Evolutionary conservation across 2,888 invertebrate species (phyloP).

Genomic region (Eledona agricola): DNA sequence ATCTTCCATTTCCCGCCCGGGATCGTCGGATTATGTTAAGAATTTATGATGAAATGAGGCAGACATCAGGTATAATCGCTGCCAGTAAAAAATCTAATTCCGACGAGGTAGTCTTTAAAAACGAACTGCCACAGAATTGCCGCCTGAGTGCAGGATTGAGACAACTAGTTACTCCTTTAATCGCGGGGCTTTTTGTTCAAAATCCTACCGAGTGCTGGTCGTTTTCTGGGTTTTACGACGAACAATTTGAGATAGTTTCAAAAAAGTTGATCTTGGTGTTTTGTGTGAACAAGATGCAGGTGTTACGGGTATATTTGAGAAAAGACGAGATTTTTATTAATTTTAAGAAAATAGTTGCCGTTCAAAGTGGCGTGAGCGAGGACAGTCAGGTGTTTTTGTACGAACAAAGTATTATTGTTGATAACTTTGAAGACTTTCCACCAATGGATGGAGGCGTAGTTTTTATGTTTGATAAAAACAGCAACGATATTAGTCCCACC

Average conservation of each 20-base stretch:
- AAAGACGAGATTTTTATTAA: constrained; percentile 11
- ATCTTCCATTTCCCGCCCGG: constrained; percentile 9
- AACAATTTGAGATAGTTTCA: constrained; percentile 5
- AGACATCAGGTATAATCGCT: constrained; percentile 5
- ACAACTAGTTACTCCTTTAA: constrained; percentile 11
- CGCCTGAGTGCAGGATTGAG: constrained; percentile 18
- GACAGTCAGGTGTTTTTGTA: constrained; percentile 20
- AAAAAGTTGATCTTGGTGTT: constrained; percentile 13
- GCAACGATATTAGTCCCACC: neutral
- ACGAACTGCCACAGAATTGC: constrained; percentile 6
- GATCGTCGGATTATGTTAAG: constrained; percentile 3
- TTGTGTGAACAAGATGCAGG: constrained; percentile 13
- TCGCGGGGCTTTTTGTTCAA: constrained; percentile 12
- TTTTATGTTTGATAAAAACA: constrained; percentile 11
- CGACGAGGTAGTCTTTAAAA: constrained; percentile 1
- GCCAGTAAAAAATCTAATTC: constrained; percentile 3
- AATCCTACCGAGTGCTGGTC: constrained; percentile 1
- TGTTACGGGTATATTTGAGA: constrained; percentile 14
- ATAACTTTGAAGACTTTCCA: constrained; percentile 10
- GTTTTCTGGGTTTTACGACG: constrained; percentile 10
- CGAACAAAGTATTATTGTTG: constrained; percentile 8
- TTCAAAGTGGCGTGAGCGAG: constrained; percentile 2
- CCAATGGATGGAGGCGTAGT: constrained; percentile 1
- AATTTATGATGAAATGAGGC: constrained; percentile 11
- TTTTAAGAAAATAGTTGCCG: constrained; percentile 3